Evolutionary conservation across 2,888 invertebrate species (phyloP), one percentile per base, ranked within the genome.

Genomic region (Drosophila borborema): DNA sequence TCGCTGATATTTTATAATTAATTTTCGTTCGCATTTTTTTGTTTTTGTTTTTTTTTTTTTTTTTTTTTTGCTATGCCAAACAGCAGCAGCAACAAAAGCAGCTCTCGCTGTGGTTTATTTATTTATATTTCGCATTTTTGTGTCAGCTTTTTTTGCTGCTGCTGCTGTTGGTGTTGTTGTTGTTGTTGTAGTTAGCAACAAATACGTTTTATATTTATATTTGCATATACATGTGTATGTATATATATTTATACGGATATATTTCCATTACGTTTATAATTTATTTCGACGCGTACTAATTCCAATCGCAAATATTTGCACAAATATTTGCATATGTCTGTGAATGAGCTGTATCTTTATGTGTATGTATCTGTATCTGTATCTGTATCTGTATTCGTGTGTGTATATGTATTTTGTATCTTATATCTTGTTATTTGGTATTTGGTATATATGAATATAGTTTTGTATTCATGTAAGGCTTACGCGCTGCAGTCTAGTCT

Each of bases 211-310:
- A 60, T 58, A 63, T 51, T 65, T 12, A 34, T 36, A 64, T 64
- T 48, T 55, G 43, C 41, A 45, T 18, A 14, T 49, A 18, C 28
- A 28, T 28, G 6, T 9, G 40, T 56, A 46, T 34, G 34, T 10
- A 31, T 23, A 40, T 23, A 34, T 23, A 34, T n/a, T 9, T 64
- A 18, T 14, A 64, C 28, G 34, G 31, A 49, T 59, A 64, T 63
- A 63, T 85, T 56, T 64, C 51, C 75, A 74, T 74, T 58, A 55
- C 53, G 71, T 69, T 77, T 67, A 58, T 81, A 70, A 70, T 74
- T 77, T 81, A 70, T 82, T 83, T 82, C 66, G 83, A 70, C 70
- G 77, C 77, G 77, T 86, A 88, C 89, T 88, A 83, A 88, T 88
- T 88, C 74, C 72, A 80, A 64, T 64, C 62, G 89, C 86, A 83